A percentile compares a stretch with the other conserved stretches of the same genome.
Conservation (phyloP, 2,113 vertebrate species). For the Scatophagus argus region DNA sequence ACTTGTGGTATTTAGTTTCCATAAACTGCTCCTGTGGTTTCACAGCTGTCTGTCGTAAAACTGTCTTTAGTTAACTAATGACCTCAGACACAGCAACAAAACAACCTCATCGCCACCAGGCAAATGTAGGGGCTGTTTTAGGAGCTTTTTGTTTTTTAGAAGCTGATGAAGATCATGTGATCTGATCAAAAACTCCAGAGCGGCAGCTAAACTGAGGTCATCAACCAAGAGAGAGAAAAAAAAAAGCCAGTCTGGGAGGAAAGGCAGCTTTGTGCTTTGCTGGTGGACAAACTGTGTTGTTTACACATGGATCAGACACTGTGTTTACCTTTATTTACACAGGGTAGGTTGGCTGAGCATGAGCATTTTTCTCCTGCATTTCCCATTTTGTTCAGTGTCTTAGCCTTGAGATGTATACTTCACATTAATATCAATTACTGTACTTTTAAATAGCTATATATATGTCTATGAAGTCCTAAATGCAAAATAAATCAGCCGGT, state of each 20-base stretch:
- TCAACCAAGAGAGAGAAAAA: too few relatives aligned
- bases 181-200: not conserved
- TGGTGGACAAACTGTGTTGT: not conserved
- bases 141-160: too few relatives aligned
- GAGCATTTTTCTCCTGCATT: not conserved
- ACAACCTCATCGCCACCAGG: too few relatives aligned
- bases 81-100: too few relatives aligned
- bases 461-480: not conserved
- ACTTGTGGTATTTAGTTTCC: not conserved
- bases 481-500: not conserved
- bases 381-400: not conserved
- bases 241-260: not conserved
- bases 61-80: too few relatives aligned
- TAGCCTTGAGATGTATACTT: not conserved
- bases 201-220: not conserved
- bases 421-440: not conserved
- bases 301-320: not conserved
- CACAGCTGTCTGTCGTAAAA: too few relatives aligned
- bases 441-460: not conserved
- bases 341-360: not conserved
- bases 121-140: too few relatives aligned
- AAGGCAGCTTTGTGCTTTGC: not conserved
- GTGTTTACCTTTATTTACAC: not conserved
- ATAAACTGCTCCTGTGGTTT: too few relatives aligned
- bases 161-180: too few relatives aligned